Evolutionary conservation across 1,140 invertebrate species (phyloP).

Genomic region (Goniozus legneri): DNA sequence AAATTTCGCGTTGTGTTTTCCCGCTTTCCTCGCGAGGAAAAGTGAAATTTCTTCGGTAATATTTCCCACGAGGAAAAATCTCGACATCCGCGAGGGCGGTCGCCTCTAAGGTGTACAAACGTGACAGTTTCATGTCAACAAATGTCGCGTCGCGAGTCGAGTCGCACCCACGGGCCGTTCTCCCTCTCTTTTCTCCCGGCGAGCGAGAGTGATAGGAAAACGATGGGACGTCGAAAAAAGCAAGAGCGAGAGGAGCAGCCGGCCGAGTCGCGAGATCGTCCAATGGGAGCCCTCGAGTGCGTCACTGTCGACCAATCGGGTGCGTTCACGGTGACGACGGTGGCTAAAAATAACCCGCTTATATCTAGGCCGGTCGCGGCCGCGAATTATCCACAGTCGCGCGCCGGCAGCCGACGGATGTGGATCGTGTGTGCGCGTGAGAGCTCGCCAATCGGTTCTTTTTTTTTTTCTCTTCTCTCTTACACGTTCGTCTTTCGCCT

Average conservation of each 20-base stretch:
- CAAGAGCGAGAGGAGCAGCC: constrained; percentile 15
- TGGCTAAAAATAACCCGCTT: constrained; percentile 43
- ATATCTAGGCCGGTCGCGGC: constrained; percentile 47
- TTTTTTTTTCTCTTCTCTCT: neutral
- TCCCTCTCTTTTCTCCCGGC: constrained; percentile 6
- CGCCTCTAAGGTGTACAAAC: no score
- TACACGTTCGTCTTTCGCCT: no score
- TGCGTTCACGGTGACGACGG: constrained; percentile 27
- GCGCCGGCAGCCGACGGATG: constrained; percentile 42
- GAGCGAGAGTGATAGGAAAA: constrained; percentile 2
- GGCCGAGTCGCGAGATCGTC: constrained; percentile 13
- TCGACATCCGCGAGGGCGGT: no score
- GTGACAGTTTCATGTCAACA: constrained; percentile 47
- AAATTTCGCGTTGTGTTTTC: no score
- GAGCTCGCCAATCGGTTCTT: neutral
- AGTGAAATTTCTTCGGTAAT: no score
- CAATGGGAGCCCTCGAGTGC: constrained; percentile 21
- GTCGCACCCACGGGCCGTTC: constrained; percentile 30
- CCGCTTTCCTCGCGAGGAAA: no score
- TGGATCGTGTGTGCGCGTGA: constrained; percentile 7
- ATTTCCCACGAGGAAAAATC: no score
- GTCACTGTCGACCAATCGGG: constrained; percentile 29
- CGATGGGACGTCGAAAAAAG: neutral
- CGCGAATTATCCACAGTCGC: constrained; percentile 43
- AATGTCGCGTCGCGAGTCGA: constrained; percentile 32